Evolutionary conservation across 1,140 invertebrate species (phyloP), one percentile per base, ranked within the genome.

Genomic region (Drosophila eugracilis): DNA sequence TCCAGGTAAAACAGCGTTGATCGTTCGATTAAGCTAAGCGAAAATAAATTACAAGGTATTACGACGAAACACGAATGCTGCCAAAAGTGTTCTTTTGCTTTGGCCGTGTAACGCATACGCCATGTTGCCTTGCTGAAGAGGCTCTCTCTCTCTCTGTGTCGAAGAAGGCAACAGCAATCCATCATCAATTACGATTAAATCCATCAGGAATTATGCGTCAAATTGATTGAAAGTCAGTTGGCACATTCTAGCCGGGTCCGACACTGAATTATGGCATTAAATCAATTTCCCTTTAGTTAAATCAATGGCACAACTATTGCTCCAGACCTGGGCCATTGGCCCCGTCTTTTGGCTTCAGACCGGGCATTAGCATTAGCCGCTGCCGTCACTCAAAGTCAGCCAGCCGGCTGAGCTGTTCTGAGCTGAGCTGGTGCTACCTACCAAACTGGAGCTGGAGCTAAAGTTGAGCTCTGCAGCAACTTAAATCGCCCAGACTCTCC

Each of bases 161-260:
- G n/a, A n/a, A n/a, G n/a, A n/a, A n/a, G n/a, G n/a, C n/a, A n/a
- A n/a, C n/a, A n/a, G n/a, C 34, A 88, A 91, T 91, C 89, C 90
- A 91, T 91, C 89, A 91, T 88, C 85, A 89, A 91, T 91, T 91
- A 91, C 81, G 78, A 70, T 91, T 88, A 89, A 91, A 76, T 85
- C 89, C 89, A 88, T 91, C 89, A 91, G 85, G 81, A 91, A 91
- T 91, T 91, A 91, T 91, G 85, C 78, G 89, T 80, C 90, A 90
- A 91, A 91, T 91, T 90, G 85, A 91, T 91, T 86, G 89, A 91
- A 91, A 80, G 78, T 83, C 84, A 79, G 78, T 79, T 89, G 72
- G 75, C 85, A 79, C 77, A 79, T 80, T 77, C 63, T 57, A 53
- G 58, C 41, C 37, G 60, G 55, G 50, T 39, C 19, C 21, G 54